Base-by-base conservation (phyloP, 2,797 vertebrate species). In the Spinibarbus caldwelli region DNA sequence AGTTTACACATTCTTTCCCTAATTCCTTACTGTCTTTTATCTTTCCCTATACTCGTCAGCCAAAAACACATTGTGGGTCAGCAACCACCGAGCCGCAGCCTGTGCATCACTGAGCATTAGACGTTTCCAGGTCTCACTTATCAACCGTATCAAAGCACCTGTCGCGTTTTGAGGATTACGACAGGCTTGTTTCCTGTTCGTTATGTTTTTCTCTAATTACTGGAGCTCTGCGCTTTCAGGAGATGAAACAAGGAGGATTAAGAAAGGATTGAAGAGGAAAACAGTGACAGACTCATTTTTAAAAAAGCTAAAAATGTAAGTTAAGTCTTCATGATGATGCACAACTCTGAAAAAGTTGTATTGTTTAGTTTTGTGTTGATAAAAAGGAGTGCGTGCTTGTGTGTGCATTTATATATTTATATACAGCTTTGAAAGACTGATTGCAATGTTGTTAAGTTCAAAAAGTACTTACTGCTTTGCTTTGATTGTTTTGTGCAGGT, bases 401-500 rank as follows among this genome's bases (percentile, higher is more conserved):
- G 57, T 11, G 0, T 26, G 57, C 57, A 62, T 62, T 62, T 62
- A 62, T 62, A 29, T 29, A 62, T 62, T 62, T 15, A 29, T 62
- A 62, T 62, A 29, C 11, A 62, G 26, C 26, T 29, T 38, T 26
- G 23, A 41, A 26, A 14, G 49, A 23, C 10, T 75, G 38, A 41
- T 41, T 41, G 38, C 38, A 41, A 2, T 41, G 38, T 41, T 41
- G 38, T 41, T 2, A 19, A 66, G 15, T 77, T 47, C 0, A 36
- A 36, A 80, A 67, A 45, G 21, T 38, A 67, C 84, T 80, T 52
- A 95, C 95, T 92, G 34, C 90, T 68, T 59, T 89, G 93, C 17
- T 82, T 82, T 5, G 91, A 76, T 19, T 89, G 90, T 89, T 93
- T 95, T 34, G 77, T 92, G 86, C 95, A 96, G 68, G 92, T 67